These are phyloP conservation scores for Calidris pygmaea DNA, from an alignment of 2,113 vertebrate genomes.

Conservation along the genomic window DNA sequence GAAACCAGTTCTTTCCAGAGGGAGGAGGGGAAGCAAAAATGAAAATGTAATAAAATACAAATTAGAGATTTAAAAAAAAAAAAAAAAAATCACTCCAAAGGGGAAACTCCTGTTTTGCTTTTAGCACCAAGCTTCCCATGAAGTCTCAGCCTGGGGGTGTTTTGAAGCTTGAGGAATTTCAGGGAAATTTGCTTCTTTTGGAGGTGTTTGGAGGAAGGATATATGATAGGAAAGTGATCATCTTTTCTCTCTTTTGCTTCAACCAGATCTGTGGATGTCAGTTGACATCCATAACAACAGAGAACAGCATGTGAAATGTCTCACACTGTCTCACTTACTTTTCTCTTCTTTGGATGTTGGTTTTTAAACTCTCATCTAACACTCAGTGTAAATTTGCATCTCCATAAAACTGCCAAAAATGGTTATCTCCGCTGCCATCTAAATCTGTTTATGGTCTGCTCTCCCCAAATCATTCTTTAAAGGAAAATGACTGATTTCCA, in stretches of 20 bases:
- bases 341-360: conserved; percentile 2
- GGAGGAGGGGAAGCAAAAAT: neutral
- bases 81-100: neutral
- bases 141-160: neutral
- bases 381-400: conserved; percentile 9
- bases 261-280: neutral
- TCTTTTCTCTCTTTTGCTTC: neutral
- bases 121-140: neutral
- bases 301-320: neutral
- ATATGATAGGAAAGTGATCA: neutral
- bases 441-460: conserved; percentile 25
- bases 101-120: neutral
- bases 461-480: conserved; percentile 31
- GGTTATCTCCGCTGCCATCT: conserved; percentile 48
- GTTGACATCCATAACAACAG: neutral
- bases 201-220: neutral
- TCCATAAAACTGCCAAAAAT: conserved; percentile 36
- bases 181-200: neutral
- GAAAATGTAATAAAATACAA: neutral
- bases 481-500: conserved; percentile 29
- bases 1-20: neutral
- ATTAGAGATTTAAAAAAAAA: neutral
- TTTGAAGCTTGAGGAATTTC: neutral
- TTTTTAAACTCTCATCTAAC: conserved; percentile 3
- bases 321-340: neutral